Percentiles rank a stretch among this genome's conserved stretches.
These are phyloP conservation scores for Sarcophaga variegata DNA, from an alignment of 2,888 invertebrate species.

Conservation along the genomic window DNA sequence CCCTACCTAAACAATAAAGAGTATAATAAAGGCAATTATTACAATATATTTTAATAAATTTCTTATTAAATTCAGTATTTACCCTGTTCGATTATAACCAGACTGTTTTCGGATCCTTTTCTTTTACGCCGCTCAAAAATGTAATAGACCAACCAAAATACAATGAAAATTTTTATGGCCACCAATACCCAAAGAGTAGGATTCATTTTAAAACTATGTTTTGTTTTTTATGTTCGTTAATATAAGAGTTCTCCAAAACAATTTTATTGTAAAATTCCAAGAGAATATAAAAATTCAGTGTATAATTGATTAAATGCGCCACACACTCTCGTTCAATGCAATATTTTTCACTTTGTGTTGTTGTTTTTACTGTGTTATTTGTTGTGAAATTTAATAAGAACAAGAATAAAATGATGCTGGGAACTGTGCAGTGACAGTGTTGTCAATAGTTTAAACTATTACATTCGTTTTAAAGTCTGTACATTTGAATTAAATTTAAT, in stretches of 20 bases:
- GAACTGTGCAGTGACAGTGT: not conserved
- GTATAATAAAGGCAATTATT: not conserved
- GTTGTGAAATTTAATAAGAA: constrained; percentile 13
- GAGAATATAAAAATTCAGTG: constrained; percentile 7
- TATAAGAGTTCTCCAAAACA: not conserved
- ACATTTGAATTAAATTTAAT: not conserved
- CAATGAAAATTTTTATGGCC: constrained; percentile 62
- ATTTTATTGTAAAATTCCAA: not conserved
- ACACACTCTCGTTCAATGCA: not conserved
- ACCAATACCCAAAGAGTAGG: constrained; percentile 58
- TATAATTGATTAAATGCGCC: constrained; percentile 22
- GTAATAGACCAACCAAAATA: constrained; percentile 63
- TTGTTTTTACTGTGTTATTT: not conserved
- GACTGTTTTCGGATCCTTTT: constrained; percentile 34
- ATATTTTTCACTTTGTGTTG: not conserved
- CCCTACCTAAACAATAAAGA: constrained; percentile 28
- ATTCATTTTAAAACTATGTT: constrained; percentile 34
- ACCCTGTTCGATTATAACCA: constrained; percentile 56
- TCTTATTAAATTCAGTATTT: not conserved
- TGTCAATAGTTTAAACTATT: not conserved
- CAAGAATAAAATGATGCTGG: not conserved
- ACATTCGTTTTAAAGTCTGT: not conserved
- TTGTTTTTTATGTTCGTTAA: not conserved
- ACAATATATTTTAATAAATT: not conserved
- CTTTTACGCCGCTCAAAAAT: constrained; percentile 63